Conservation (phyloP, 2,888 invertebrate species). For the Drosophila percnosoma region DNA sequence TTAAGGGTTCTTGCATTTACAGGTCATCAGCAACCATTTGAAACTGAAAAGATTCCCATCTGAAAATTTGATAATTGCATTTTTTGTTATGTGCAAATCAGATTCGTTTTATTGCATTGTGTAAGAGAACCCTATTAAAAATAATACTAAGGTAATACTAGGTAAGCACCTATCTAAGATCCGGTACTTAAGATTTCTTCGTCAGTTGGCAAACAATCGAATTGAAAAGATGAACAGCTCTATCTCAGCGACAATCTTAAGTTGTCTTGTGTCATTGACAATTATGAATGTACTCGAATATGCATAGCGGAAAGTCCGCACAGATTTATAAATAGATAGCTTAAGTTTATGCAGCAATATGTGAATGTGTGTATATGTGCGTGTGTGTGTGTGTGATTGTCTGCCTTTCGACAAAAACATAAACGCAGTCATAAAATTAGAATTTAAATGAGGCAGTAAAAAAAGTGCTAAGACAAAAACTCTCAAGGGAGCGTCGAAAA, state of each 20-base stretch:
- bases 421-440: slow-evolving; percentile 79
- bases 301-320: slow-evolving; percentile 48
- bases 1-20: background rate
- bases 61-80: background rate
- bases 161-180: slow-evolving; percentile 3
- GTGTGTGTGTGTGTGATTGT: slow-evolving; percentile 21
- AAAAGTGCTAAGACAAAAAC: slow-evolving; percentile 40
- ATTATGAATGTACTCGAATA: slow-evolving; percentile 63
- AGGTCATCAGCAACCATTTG: background rate
- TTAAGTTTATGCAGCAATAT: slow-evolving; percentile 36
- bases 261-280: slow-evolving; percentile 34
- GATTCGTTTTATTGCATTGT: background rate
- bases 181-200: slow-evolving; percentile 19
- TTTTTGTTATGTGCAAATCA: background rate
- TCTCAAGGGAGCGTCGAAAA: slow-evolving; percentile 37
- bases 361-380: slow-evolving; percentile 4
- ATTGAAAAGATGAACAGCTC: slow-evolving; percentile 4
- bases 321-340: slow-evolving; percentile 56
- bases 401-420: slow-evolving; percentile 72
- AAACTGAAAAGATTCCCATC: background rate
- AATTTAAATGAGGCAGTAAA: slow-evolving; percentile 77
- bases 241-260: slow-evolving; percentile 32
- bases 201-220: slow-evolving; percentile 38
- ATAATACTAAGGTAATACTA: background rate
- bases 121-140: background rate